A percentile compares a stretch with the other conserved stretches of the same genome.
Conservation (phyloP, 1,140 invertebrate genomes). For the Oncopodura yosiiana region DNA sequence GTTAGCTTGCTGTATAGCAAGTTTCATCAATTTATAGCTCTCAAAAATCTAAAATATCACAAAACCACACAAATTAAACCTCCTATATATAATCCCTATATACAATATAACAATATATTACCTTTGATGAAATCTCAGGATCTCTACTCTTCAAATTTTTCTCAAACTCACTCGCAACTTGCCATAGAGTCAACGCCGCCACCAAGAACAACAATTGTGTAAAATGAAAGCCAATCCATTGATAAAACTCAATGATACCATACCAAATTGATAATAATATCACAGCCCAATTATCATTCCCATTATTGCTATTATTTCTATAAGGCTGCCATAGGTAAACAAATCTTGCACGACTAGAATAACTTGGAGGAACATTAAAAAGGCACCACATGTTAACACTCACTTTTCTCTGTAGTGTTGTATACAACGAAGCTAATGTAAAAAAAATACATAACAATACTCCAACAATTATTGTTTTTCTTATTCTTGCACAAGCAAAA, state of each 20-base stretch:
- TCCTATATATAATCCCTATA: no score
- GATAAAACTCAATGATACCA: slow-evolving; percentile 7
- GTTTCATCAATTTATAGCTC: not conserved
- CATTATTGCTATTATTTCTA: not conserved
- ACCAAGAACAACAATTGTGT: slow-evolving; percentile 5
- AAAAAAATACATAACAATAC: not conserved
- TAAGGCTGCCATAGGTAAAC: slow-evolving; percentile 6
- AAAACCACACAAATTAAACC: no score
- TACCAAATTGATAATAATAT: not conserved
- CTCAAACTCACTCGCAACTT: not conserved
- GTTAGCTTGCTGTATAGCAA: slow-evolving; percentile 2
- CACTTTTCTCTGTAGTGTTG: not conserved
- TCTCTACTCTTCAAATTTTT: not conserved
- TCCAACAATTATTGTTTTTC: not conserved
- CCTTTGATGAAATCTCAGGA: not conserved
- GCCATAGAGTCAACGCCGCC: not conserved
- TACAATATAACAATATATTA: no score
- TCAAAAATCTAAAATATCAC: not conserved
- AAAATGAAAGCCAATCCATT: slow-evolving; percentile 10
- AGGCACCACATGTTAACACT: slow-evolving; percentile 7
- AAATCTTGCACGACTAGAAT: slow-evolving; percentile 3
- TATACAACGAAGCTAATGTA: slow-evolving; percentile 6
- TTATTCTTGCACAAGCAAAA: not conserved
- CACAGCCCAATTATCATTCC: not conserved
- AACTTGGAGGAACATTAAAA: not conserved